Evolutionary conservation across 1,140 invertebrate species (phyloP).

Genomic region (Solen grandis): DNA sequence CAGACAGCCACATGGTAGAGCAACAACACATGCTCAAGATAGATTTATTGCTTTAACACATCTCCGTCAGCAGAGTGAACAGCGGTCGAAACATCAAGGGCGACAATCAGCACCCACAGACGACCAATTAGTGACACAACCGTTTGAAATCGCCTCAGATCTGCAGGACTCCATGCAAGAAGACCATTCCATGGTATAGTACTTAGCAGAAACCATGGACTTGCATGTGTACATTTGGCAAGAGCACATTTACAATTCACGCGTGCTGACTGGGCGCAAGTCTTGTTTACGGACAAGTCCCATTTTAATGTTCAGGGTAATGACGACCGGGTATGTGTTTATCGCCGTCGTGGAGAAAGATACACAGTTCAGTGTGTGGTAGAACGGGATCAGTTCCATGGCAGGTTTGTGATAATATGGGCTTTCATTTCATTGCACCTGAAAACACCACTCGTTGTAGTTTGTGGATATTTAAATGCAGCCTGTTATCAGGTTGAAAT

Average conservation of each 20-base stretch:
- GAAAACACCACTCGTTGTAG: slow-evolving; percentile 22
- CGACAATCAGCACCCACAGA: neutral
- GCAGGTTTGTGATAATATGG: slow-evolving; percentile 1
- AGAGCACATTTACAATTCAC: no score
- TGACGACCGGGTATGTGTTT: slow-evolving; percentile 8
- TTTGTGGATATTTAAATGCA: slow-evolving; percentile 8
- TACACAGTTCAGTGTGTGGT: neutral
- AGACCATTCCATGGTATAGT: no score
- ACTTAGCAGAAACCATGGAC: no score
- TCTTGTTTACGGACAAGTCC: no score
- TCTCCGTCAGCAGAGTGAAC: slow-evolving; percentile 3
- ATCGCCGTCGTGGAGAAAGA: no score
- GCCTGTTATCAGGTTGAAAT: neutral
- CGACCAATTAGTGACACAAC: no score
- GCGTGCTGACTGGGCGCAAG: no score
- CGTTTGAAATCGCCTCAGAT: slow-evolving; percentile 10
- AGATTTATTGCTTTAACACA: no score
- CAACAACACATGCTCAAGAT: slow-evolving; percentile 19
- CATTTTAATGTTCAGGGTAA: no score
- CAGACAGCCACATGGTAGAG: neutral
- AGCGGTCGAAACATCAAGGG: neutral
- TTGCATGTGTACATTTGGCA: no score
- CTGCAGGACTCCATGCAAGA: neutral
- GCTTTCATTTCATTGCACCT: slow-evolving; percentile 3
- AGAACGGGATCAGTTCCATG: slow-evolving; percentile 6